Evolutionary conservation across 2,797 vertebrate species (phyloP).

Genomic region (Chloroceryle amazona): DNA sequence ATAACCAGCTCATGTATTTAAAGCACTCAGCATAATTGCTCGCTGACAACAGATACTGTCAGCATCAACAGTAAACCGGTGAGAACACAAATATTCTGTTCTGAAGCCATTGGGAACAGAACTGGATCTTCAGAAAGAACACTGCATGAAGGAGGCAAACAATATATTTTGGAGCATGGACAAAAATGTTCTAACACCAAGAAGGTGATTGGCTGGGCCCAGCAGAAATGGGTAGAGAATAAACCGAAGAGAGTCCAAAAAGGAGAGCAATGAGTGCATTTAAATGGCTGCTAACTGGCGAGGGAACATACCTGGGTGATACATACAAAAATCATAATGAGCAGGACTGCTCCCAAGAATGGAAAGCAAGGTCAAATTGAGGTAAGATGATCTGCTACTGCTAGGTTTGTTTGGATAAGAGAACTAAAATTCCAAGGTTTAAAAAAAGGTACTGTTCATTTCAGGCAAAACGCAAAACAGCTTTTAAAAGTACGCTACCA

Average conservation of each 20-base stretch:
- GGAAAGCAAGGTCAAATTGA: neutral
- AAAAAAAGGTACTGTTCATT: neutral
- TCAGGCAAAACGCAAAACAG: neutral
- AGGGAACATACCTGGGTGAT: neutral
- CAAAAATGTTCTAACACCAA: neutral
- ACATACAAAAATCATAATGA: neutral
- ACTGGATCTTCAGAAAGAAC: neutral
- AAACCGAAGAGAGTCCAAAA: neutral
- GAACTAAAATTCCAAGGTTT: neutral
- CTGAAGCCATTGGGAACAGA: neutral
- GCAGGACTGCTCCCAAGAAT: neutral
- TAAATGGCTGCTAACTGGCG: neutral
- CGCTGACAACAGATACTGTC: neutral
- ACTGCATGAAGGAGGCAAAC: rapidly evolving
- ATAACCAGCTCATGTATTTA: neutral
- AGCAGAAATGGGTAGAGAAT: neutral
- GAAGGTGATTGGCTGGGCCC: neutral
- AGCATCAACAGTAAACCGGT: neutral
- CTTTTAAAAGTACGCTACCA: neutral
- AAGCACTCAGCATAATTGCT: neutral
- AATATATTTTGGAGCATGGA: neutral
- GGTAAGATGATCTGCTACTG: neutral
- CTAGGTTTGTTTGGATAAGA: neutral
- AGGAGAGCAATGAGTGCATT: neutral
- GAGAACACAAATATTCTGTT: neutral